Base-by-base conservation (phyloP, 2,113 vertebrate species). In the Bambusicola thoracicus region DNA sequence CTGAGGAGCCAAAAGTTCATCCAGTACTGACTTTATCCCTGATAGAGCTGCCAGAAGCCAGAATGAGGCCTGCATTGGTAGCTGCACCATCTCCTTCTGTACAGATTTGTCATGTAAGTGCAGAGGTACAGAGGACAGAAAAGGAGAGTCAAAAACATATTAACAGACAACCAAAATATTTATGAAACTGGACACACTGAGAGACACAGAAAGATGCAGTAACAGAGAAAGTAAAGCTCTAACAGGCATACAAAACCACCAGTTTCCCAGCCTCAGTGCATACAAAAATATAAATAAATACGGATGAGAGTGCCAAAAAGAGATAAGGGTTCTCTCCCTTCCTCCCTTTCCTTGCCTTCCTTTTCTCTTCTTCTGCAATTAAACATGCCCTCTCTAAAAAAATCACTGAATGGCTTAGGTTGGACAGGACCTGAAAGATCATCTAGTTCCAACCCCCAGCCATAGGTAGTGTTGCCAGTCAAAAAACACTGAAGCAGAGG, bases 21-120 rank as follows among this genome's bases (percentile, higher is more conserved):
- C 19, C 11, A 8, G 20, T 67, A 79, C 25, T 0, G 0, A 18
- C 5, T 76, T 69, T 8, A 73, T 12, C 27, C 61, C 36, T 73
- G 29, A 66, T 44, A 81, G 70, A 46, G 18, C 40, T 34, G 38
- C 36, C 24, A 49, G 24, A 36, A 25, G 14, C 29, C 77, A 75
- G 30, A 81, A 81, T 27, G 8, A 12, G 22, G 69, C 8, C 20
- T 81, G 21, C 25, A 36, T 21, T 8, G 46, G 48, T 30, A 87
- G 11, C 25, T 36, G 30, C 30, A 49, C 12, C 15, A 53, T 4
- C 8, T 40, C 24, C 36, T 66, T 67, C 70, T 41, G 41, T 8
- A 41, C 36, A 48, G 1, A 19, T 43, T 29, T 49, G 53, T 5
- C 0, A 34, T 14, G 20, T 36, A 40, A 22, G 13, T 8, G 29